Evolutionary conservation across 2,888 invertebrate genomes (phyloP).

Genomic region (Fragum whitleyi): DNA sequence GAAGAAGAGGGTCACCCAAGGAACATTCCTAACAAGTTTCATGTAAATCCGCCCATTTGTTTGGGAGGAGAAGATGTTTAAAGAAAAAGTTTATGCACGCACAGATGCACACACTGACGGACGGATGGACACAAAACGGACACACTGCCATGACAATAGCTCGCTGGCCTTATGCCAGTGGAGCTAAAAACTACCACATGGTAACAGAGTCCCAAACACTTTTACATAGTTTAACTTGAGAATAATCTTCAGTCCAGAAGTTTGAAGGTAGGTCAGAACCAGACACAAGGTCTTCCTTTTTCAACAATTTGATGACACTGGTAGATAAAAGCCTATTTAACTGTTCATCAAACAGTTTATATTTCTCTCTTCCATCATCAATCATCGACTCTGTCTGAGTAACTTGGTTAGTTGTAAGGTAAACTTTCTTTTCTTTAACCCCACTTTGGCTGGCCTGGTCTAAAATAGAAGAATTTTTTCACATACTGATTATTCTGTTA

Average conservation of each 20-base stretch:
- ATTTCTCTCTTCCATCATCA: background rate
- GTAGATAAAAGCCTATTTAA: slow-evolving; percentile 40
- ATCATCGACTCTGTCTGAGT: background rate
- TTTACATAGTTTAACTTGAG: slow-evolving; percentile 44
- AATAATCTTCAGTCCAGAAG: slow-evolving; percentile 59
- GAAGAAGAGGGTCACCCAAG: too few species aligned
- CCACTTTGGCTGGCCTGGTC: background rate
- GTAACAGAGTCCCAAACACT: slow-evolving; percentile 54
- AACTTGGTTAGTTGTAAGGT: background rate
- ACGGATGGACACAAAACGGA: too few species aligned
- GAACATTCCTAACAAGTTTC: too few species aligned
- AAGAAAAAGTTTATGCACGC: too few species aligned
- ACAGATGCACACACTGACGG: too few species aligned
- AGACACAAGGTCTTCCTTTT: slow-evolving; percentile 40
- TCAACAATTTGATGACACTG: slow-evolving; percentile 41
- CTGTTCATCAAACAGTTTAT: slow-evolving; percentile 29
- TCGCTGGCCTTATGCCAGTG: too few species aligned
- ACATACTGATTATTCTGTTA: too few species aligned
- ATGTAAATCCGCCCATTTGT: too few species aligned
- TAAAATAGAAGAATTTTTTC: too few species aligned
- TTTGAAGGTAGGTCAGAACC: slow-evolving; percentile 57
- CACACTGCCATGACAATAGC: too few species aligned
- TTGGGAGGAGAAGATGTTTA: too few species aligned
- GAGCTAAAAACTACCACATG: slow-evolving; percentile 29
- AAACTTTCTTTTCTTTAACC: background rate